Evolutionary conservation across 2,888 invertebrate species (phyloP).

Genomic region (Pinctada fucata): DNA sequence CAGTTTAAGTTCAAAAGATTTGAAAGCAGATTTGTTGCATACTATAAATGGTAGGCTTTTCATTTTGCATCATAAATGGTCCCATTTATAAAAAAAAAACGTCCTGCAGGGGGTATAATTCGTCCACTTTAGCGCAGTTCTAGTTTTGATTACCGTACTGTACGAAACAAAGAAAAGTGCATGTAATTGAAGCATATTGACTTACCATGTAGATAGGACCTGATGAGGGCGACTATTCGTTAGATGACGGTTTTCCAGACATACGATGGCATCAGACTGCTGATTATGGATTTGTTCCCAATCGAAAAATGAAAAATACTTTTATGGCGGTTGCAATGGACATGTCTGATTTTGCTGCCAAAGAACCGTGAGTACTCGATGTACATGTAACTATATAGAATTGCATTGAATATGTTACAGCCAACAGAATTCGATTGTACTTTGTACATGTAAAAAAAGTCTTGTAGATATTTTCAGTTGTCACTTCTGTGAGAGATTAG

Average conservation of each 20-base stretch:
- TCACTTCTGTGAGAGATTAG: too few relatives aligned
- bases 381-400: background rate
- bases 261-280: slow-evolving; percentile 73
- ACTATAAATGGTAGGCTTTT: too few relatives aligned
- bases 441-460: background rate
- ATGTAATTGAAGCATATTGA: background rate
- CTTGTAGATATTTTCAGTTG: too few relatives aligned
- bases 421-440: background rate
- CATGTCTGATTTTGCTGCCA: slow-evolving; percentile 64
- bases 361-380: slow-evolving; percentile 47
- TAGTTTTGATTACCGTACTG: too few relatives aligned
- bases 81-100: too few relatives aligned
- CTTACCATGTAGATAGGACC: slow-evolving; percentile 36
- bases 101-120: too few relatives aligned
- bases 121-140: too few relatives aligned
- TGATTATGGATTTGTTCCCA: slow-evolving; percentile 67
- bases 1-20: too few relatives aligned
- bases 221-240: slow-evolving; percentile 29
- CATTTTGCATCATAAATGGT: too few relatives aligned
- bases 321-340: slow-evolving; percentile 73
- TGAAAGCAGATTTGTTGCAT: too few relatives aligned
- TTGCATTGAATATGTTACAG: background rate
- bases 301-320: slow-evolving; percentile 56
- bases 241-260: slow-evolving; percentile 59
- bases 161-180: background rate